These are phyloP conservation scores for Phaethon lepturus DNA, from an alignment of 2,113 vertebrate species.

Conservation along the genomic window DNA sequence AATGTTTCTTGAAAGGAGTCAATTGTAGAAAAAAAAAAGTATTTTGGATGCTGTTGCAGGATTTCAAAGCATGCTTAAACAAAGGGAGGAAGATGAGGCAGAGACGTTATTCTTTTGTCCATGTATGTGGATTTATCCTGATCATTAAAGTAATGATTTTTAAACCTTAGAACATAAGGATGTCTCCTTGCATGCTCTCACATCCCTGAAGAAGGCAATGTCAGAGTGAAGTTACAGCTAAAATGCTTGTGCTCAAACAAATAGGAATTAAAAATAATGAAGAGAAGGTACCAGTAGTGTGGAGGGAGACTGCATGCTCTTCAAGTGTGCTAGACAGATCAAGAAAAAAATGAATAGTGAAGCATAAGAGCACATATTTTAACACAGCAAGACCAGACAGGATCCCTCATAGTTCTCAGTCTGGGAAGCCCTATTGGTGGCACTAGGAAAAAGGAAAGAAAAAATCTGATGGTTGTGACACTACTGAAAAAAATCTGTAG, in stretches of 20 bases:
- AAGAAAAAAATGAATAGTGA: background rate
- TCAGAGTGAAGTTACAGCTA: background rate
- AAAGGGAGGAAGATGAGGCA: background rate
- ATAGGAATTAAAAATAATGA: background rate
- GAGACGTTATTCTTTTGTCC: background rate
- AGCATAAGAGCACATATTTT: background rate
- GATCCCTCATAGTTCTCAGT: background rate
- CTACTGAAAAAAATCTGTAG: background rate
- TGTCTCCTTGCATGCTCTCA: background rate
- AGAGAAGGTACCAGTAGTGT: background rate
- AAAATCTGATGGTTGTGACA: background rate
- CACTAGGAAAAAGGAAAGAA: background rate
- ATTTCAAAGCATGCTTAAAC: background rate
- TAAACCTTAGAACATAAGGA: background rate
- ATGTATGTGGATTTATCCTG: background rate
- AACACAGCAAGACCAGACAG: background rate
- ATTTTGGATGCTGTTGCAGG: background rate
- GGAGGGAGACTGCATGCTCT: background rate
- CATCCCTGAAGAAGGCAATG: background rate
- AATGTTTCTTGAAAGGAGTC: background rate
- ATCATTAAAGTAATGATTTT: background rate
- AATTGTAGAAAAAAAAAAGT: background rate
- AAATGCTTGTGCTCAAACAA: background rate
- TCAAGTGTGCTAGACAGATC: background rate
- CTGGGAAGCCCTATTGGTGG: background rate